Percentiles rank a stretch among this genome's conserved stretches.
phyloP scores from a whole-genome alignment of 2,888 invertebrate genomes.

The Morpho deidamia region DNA sequence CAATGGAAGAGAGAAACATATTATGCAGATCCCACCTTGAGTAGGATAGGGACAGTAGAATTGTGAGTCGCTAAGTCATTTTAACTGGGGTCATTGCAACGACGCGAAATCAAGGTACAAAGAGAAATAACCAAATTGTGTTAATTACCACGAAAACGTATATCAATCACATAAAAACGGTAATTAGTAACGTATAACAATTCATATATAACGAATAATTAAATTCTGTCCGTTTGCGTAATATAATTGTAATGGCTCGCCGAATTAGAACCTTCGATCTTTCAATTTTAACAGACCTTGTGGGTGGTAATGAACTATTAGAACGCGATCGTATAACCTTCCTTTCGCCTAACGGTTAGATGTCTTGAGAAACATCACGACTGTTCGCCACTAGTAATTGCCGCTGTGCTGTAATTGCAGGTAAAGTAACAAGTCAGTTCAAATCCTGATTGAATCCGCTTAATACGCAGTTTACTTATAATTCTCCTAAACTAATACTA shows the following conservation, averaged over 20 bases:
- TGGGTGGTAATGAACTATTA: slow-evolving; percentile 24
- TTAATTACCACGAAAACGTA: neutral
- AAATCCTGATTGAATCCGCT: no score
- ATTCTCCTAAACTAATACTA: no score
- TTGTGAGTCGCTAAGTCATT: no score
- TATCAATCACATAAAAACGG: slow-evolving; percentile 4
- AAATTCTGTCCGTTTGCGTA: slow-evolving; percentile 16
- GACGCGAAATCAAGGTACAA: neutral
- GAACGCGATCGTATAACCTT: slow-evolving; percentile 24
- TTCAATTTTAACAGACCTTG: slow-evolving; percentile 13
- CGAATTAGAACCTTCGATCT: slow-evolving; percentile 10
- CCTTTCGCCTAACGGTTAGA: slow-evolving; percentile 21
- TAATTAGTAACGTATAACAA: slow-evolving; percentile 14
- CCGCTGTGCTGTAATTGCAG: no score
- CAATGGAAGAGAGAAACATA: no score
- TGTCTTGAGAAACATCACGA: slow-evolving; percentile 8
- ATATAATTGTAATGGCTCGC: slow-evolving; percentile 10
- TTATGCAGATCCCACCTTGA: no score
- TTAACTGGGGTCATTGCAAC: no score
- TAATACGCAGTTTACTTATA: no score
- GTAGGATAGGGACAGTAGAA: no score
- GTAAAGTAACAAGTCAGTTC: no score
- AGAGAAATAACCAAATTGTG: neutral
- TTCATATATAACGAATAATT: slow-evolving; percentile 19
- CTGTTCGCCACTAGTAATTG: neutral